Evolutionary conservation across 2,797 vertebrate species (phyloP), one percentile per base, ranked within the genome.

Genomic region (Sciurus vulgaris): DNA sequence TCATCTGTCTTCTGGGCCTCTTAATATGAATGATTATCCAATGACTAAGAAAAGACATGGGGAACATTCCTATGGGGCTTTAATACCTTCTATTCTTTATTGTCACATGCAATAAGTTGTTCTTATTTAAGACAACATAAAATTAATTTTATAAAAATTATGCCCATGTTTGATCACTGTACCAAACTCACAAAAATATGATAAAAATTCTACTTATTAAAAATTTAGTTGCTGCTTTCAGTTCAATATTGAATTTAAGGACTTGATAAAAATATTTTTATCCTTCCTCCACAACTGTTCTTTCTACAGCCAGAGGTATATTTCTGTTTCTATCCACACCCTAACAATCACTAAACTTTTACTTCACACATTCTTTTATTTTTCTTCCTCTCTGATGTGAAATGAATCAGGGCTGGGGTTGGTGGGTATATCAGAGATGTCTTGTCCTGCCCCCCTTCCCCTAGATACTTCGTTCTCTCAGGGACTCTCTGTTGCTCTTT

Each of bases 71-170:
- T 49, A 15, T 2, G 4, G 33, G 63, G 51, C 18, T 83, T 91
- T 74, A 74, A 92, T 54, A 82, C 9, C 74, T 2, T 56, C 28
- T 33, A n/a, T 13, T 2, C 49, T 54, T 59, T 47, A 65, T 20
- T 76, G 41, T 15, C n/a, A 65, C 11, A 63, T 56, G 8, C 11
- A 61, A 72, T 69, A 83, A 76, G 54, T 20, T n/a, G 5, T 73
- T 94, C 38, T 20, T 8, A 65, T 38, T 94, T 73, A 81, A 94
- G 22, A 59, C 38, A 86, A 35, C 1, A 22, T 35, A 86, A 78
- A 93, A 67, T 72, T 69, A 44, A 67, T 86, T 86, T 70, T 91
- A 70, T 56, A 6, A 69, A 73, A 96, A 51, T 15, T 70, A 92
- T 44, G 22, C 9, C 4, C 10, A 30, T 67, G 11, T 4, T 85